Evolutionary conservation across 2,888 invertebrate species (phyloP).

Genomic region (Pammene fasciana): DNA sequence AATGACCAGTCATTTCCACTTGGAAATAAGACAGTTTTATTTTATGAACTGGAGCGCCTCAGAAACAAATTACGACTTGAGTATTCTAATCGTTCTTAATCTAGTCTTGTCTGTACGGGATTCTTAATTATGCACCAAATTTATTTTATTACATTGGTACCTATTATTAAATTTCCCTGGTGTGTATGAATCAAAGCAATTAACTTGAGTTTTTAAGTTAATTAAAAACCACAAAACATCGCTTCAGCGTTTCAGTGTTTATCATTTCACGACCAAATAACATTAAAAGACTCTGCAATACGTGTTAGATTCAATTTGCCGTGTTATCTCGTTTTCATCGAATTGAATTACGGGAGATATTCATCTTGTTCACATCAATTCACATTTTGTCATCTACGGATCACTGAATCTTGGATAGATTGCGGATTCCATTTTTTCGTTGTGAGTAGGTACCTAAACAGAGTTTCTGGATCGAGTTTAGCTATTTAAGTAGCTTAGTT

Average conservation of each 20-base stretch:
- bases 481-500: not conserved
- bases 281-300: not conserved
- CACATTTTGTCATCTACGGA: slow-evolving; percentile 21
- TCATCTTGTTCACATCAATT: slow-evolving; percentile 27
- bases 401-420: slow-evolving; percentile 16
- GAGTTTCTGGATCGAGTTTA: not conserved
- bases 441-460: not conserved
- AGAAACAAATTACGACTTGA: slow-evolving; percentile 13
- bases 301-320: slow-evolving; percentile 1
- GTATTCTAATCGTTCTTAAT: not conserved
- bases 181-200: not conserved
- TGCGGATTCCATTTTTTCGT: slow-evolving; percentile 6
- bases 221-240: slow-evolving; percentile 13
- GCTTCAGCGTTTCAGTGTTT: slow-evolving; percentile 1
- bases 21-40: slow-evolving; percentile 54
- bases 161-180: not conserved
- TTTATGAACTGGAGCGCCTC: slow-evolving; percentile 43
- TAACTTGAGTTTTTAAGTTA: slow-evolving; percentile 4
- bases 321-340: slow-evolving; percentile 18
- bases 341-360: slow-evolving; percentile 15
- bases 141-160: no score
- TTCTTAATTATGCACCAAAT: no score
- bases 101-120: not conserved
- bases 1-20: slow-evolving; percentile 57
- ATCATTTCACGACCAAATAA: not conserved